Conservation (phyloP, 2,888 invertebrate species). For the Meteorus colon region DNA sequence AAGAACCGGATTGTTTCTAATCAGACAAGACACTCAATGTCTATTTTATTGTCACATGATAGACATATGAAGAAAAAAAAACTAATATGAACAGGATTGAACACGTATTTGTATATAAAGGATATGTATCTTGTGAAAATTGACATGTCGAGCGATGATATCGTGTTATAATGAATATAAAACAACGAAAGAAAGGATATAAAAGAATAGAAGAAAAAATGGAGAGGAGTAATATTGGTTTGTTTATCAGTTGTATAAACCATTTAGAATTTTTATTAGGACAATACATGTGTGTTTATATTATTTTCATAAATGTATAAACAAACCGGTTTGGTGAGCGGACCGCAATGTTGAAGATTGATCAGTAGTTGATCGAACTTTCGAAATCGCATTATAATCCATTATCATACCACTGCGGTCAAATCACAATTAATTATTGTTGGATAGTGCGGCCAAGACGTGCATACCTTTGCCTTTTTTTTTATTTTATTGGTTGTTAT, state of each 20-base stretch:
- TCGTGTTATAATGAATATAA: background rate
- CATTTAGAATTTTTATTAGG: background rate
- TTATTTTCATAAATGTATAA: background rate
- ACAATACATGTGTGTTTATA: background rate
- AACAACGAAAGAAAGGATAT: background rate
- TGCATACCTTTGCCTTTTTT: background rate
- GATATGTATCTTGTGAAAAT: slow-evolving; percentile 15
- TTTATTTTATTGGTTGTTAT: background rate
- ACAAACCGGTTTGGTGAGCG: slow-evolving; percentile 24
- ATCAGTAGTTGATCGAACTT: slow-evolving; percentile 42
- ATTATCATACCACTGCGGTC: slow-evolving; percentile 47
- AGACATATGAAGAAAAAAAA: background rate
- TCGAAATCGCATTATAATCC: slow-evolving; percentile 38
- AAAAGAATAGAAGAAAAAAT: background rate
- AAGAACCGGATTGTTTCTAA: slow-evolving; percentile 34
- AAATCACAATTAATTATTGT: slow-evolving; percentile 44
- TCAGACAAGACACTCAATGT: slow-evolving; percentile 6
- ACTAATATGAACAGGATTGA: slow-evolving; percentile 30
- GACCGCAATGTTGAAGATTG: slow-evolving; percentile 24
- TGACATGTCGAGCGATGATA: background rate
- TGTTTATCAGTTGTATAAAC: background rate
- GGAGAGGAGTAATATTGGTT: background rate
- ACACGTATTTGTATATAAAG: background rate
- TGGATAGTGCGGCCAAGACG: background rate
- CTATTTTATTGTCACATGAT: slow-evolving; percentile 25